A percentile compares a stretch with the other conserved stretches of the same genome.
These are phyloP conservation scores for Pseudonaja textilis DNA, from an alignment of 2,113 vertebrate genomes.

Conservation along the genomic window DNA sequence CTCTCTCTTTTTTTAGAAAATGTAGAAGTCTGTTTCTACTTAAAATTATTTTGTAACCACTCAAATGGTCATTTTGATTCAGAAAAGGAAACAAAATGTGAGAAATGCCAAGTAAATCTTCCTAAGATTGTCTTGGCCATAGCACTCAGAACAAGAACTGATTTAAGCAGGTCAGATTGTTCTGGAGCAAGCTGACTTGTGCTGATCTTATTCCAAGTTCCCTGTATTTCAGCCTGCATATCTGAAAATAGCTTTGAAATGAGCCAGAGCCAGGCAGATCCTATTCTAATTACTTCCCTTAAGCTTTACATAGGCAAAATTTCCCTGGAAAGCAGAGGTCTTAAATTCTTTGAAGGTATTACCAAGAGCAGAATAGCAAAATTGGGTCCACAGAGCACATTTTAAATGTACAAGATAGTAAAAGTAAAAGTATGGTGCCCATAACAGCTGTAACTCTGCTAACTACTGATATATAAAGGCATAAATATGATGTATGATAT, in stretches of 20 bases:
- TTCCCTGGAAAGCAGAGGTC: background rate
- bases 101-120: background rate
- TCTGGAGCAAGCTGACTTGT: background rate
- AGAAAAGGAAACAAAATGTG: background rate
- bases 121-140: background rate
- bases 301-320: background rate
- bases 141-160: background rate
- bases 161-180: background rate
- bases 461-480: slow-evolving; percentile 21
- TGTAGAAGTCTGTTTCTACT: too few species aligned
- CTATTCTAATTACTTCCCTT: background rate
- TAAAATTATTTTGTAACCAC: background rate
- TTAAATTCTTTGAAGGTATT: slow-evolving; percentile 14
- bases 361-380: slow-evolving; percentile 11
- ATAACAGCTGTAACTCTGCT: slow-evolving; percentile 17
- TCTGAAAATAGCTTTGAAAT: background rate
- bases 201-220: background rate
- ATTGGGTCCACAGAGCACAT: background rate
- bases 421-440: slow-evolving; percentile 10
- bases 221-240: background rate
- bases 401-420: slow-evolving; percentile 25
- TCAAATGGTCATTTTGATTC: background rate
- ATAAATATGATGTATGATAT: slow-evolving; percentile 27
- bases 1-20: background rate
- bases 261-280: background rate